A percentile compares a stretch with the other conserved stretches of the same genome.
These are phyloP conservation scores for Melanogrammus aeglefinus DNA, from an alignment of 2,797 vertebrate genomes.

Conservation along the genomic window DNA sequence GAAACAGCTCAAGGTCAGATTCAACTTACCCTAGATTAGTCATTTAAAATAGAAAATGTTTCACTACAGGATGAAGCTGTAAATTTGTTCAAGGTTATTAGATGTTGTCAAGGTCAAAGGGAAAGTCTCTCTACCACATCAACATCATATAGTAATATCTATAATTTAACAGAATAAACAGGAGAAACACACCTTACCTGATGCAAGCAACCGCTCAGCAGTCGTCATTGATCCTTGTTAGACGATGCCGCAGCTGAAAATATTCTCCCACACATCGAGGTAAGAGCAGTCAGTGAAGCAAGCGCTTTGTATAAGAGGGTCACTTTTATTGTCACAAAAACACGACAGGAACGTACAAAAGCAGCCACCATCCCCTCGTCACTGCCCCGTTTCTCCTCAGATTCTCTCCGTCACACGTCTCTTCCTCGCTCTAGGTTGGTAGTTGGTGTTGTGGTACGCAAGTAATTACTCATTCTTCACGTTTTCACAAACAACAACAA, in stretches of 20 bases:
- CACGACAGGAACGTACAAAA: slow-evolving; percentile 80
- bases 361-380: slow-evolving; percentile 79
- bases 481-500: slow-evolving; percentile 74
- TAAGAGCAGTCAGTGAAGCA: slow-evolving; percentile 20
- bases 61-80: too few relatives aligned
- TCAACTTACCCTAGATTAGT: not conserved
- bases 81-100: not conserved
- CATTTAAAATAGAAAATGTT: too few relatives aligned
- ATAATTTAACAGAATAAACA: not conserved
- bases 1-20: not conserved
- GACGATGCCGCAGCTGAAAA: not conserved
- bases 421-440: slow-evolving; percentile 45
- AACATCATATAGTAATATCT: not conserved
- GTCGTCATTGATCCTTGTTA: not conserved
- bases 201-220: not conserved
- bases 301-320: slow-evolving; percentile 64
- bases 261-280: not conserved
- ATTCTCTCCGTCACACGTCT: slow-evolving; percentile 13
- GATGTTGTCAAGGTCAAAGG: not conserved
- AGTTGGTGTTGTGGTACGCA: slow-evolving; percentile 59
- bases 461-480: slow-evolving; percentile 64
- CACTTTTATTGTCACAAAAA: slow-evolving; percentile 83
- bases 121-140: not conserved
- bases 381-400: slow-evolving; percentile 72
- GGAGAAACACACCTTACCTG: not conserved